A percentile compares a stretch with the other conserved stretches of the same genome.
Conservation (phyloP, 1,140 invertebrate species). For the Tetramorium parvispinum region DNA sequence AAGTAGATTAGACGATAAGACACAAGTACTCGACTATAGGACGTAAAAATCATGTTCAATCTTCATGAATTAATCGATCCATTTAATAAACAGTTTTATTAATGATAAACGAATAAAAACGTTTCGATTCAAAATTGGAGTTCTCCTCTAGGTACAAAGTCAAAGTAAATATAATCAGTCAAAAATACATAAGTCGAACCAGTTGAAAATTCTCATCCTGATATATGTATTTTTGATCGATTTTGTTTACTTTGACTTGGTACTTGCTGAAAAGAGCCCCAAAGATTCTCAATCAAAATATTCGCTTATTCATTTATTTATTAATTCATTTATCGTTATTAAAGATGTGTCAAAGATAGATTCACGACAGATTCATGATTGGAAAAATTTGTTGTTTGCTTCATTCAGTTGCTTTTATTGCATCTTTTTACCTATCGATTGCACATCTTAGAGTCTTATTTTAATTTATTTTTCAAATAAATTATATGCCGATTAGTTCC, state of each 20-base stretch:
- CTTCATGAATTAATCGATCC: neutral
- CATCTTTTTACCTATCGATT: neutral
- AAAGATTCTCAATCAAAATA: neutral
- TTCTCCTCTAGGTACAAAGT: neutral
- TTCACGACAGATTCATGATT: neutral
- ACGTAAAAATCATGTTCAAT: neutral
- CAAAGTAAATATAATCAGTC: neutral
- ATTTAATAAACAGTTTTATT: neutral
- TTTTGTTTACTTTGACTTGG: neutral
- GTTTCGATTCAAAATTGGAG: neutral
- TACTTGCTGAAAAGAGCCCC: neutral
- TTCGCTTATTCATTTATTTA: neutral
- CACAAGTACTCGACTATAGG: neutral
- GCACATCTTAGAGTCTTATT: neutral
- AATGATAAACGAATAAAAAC: neutral
- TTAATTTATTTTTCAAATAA: neutral
- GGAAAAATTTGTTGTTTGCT: neutral
- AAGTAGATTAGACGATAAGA: neutral
- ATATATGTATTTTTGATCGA: neutral
- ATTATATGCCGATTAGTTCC: neutral
- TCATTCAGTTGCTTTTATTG: neutral
- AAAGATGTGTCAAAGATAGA: neutral
- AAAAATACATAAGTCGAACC: neutral
- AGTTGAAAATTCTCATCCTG: neutral
- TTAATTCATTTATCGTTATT: neutral